These are phyloP conservation scores for Aspidoscelis tigris DNA, from an alignment of 2,113 vertebrate genomes.

Conservation along the genomic window DNA sequence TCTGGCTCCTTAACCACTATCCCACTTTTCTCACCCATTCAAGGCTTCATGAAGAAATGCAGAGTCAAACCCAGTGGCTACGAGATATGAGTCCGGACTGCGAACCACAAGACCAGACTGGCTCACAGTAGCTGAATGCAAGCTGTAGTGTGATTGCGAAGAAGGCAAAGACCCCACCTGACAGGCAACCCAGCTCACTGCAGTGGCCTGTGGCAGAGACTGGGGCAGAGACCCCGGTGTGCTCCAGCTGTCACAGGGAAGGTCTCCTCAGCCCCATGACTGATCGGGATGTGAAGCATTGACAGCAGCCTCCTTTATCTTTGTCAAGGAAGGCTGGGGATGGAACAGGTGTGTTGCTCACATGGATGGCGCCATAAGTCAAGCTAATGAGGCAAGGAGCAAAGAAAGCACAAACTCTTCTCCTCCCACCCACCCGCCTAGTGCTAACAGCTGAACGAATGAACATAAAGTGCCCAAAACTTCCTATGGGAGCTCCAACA, in stretches of 20 bases:
- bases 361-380: not conserved
- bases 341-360: not conserved
- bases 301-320: not conserved
- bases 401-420: not conserved
- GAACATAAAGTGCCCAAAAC: not conserved
- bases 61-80: too few species aligned
- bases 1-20: too few species aligned
- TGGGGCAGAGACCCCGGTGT: not conserved
- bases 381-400: constrained; percentile 12
- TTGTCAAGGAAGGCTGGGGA: not conserved
- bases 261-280: not conserved
- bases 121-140: too few species aligned
- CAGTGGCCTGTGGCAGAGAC: not conserved
- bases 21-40: too few species aligned
- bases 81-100: too few species aligned
- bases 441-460: not conserved
- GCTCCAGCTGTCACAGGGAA: not conserved
- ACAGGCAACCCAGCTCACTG: not conserved
- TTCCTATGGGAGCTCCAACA: too few species aligned
- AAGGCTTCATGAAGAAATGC: too few species aligned
- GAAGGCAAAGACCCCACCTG: too few species aligned
- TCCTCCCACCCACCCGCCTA: not conserved
- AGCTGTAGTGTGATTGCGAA: too few species aligned
- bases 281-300: not conserved
- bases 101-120: too few species aligned